These are phyloP conservation scores for Apamea anceps DNA, from an alignment of 2,888 invertebrate genomes.

Conservation along the genomic window DNA sequence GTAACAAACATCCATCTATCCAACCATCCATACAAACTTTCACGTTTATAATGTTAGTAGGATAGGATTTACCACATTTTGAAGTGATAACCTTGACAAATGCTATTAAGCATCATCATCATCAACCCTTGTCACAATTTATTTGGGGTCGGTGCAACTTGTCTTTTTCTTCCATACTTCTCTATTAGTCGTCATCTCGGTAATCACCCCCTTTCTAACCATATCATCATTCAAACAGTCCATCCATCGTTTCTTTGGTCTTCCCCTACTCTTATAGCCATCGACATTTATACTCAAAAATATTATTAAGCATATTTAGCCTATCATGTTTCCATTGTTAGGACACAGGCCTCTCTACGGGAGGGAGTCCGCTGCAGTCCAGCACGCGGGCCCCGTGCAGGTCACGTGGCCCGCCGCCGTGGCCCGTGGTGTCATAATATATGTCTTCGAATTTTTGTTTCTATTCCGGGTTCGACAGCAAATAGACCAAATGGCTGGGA, in stretches of 20 bases:
- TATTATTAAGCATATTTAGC: background rate
- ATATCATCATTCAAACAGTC: too few relatives aligned
- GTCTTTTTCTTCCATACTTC: too few relatives aligned
- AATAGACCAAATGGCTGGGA: constrained; percentile 12
- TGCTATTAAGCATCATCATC: background rate
- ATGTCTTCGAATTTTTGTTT: background rate
- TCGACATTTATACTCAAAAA: constrained; percentile 1
- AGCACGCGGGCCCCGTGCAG: background rate
- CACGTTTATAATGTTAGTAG: too few relatives aligned
- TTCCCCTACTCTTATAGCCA: too few relatives aligned
- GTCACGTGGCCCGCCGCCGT: too few relatives aligned
- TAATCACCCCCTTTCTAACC: too few relatives aligned
- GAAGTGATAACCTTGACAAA: constrained; percentile 6
- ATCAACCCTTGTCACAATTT: too few relatives aligned
- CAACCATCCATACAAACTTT: too few relatives aligned
- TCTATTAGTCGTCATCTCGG: too few relatives aligned
- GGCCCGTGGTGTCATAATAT: background rate
- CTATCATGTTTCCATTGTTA: background rate
- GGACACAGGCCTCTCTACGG: background rate
- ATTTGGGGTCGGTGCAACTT: too few relatives aligned
- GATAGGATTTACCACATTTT: background rate
- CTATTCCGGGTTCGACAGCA: background rate
- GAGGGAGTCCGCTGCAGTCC: background rate
- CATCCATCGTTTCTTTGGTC: too few relatives aligned
- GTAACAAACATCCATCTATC: too few relatives aligned